A percentile compares a stretch with the other conserved stretches of the same genome.
Conservation (phyloP, 2,888 invertebrate genomes). For the Nebria salina region DNA sequence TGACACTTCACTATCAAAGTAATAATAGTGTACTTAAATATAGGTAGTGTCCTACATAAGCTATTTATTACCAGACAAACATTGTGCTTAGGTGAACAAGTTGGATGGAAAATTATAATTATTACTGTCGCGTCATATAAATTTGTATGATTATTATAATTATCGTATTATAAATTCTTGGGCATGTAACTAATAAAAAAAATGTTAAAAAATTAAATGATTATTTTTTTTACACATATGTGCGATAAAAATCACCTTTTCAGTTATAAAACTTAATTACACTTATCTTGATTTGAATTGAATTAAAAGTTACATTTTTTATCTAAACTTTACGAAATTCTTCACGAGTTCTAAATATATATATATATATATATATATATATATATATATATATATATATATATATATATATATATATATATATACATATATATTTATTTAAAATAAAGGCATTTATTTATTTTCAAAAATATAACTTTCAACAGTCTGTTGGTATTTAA, state of each 20-base stretch:
- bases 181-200: not conserved
- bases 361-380: too few relatives aligned
- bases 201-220: too few relatives aligned
- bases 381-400: too few relatives aligned
- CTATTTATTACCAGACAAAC: not conserved
- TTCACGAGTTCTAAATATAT: too few relatives aligned
- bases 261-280: too few relatives aligned
- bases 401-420: not conserved
- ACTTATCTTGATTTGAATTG: too few relatives aligned
- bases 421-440: slow-evolving; percentile 21
- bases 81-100: not conserved
- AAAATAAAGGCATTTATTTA: too few relatives aligned
- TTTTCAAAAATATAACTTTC: too few relatives aligned
- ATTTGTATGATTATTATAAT: not conserved
- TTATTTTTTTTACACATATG: not conserved
- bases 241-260: too few relatives aligned
- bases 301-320: too few relatives aligned
- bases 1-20: slow-evolving; percentile 10
- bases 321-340: too few relatives aligned
- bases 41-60: not conserved
- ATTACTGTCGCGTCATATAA: not conserved
- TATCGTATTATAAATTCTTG: not conserved
- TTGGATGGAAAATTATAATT: not conserved
- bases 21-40: slow-evolving; percentile 1
- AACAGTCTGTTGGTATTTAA: too few relatives aligned